Evolutionary conservation across 2,113 vertebrate species (phyloP).

Genomic region (Amblyornis subalaris): DNA sequence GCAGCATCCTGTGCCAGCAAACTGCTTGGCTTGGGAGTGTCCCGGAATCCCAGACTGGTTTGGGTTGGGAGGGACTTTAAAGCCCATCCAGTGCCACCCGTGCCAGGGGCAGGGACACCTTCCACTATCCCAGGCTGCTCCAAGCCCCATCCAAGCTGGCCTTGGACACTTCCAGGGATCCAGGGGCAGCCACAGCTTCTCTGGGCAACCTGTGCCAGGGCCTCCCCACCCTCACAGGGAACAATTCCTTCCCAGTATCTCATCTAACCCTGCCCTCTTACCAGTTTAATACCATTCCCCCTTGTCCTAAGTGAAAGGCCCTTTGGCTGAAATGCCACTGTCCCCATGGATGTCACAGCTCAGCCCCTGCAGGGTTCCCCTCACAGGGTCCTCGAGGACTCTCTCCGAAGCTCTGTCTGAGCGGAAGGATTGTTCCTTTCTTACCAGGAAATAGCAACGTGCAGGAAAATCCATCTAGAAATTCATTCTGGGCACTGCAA

Average conservation of each 20-base stretch:
- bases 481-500: not conserved
- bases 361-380: not conserved
- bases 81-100: not conserved
- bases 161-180: not conserved
- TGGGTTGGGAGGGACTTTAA: too few species aligned
- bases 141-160: not conserved
- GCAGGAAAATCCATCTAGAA: not conserved
- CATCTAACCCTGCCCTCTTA: accelerated
- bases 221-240: not conserved
- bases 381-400: not conserved
- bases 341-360: not conserved
- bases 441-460: not conserved
- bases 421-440: not conserved
- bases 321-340: not conserved
- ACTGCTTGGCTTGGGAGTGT: too few species aligned
- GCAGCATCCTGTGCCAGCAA: not conserved
- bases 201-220: not conserved
- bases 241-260: accelerated
- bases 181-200: not conserved
- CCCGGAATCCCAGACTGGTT: not conserved
- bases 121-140: not conserved
- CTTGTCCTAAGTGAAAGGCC: not conserved
- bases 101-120: not conserved
- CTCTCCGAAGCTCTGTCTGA: not conserved
- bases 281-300: not conserved